Evolutionary conservation across 2,797 vertebrate species (phyloP).

Genomic region (Pseudomugil gertrudae): DNA sequence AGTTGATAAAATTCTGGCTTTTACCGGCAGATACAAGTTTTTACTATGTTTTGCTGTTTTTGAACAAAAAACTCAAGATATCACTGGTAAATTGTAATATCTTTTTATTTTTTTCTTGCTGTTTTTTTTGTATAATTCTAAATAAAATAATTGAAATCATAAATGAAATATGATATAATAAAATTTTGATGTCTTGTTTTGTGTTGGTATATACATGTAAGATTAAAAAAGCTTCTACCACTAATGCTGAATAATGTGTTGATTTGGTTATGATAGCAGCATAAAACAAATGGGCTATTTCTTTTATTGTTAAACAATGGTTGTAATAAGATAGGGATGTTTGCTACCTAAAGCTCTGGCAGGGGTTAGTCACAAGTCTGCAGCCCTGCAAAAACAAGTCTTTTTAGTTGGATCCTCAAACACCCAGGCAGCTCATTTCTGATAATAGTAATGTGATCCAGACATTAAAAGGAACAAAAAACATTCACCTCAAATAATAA

Average conservation of each 20-base stretch:
- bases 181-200: background rate
- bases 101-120: background rate
- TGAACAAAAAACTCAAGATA: background rate
- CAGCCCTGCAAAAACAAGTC: background rate
- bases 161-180: background rate
- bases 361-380: background rate
- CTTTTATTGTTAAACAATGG: background rate
- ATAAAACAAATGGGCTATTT: too few relatives aligned
- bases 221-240: too few relatives aligned
- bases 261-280: background rate
- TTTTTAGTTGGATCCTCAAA: background rate
- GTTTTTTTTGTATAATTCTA: background rate
- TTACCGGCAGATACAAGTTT: background rate
- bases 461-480: background rate
- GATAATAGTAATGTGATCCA: background rate
- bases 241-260: background rate
- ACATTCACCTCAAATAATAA: background rate
- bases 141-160: background rate
- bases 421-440: background rate
- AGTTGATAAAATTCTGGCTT: background rate
- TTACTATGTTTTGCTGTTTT: background rate
- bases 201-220: too few relatives aligned
- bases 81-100: background rate
- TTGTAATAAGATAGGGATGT: background rate
- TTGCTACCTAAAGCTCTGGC: background rate